Conservation (phyloP, 2,113 vertebrate genomes). For the human (Homo sapiens) region GRCh38 chr2:180847501-180848000, state of each 20-base stretch:
- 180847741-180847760: background rate
- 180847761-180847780: background rate
- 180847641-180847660: background rate
- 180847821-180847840: background rate
- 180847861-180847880: background rate
- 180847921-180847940: background rate
- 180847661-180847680: background rate
- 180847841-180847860: background rate
- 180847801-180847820: background rate
- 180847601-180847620: background rate
- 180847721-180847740: background rate
- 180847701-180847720: background rate
- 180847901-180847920: background rate
- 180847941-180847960: background rate
- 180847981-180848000: background rate
- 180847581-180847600: background rate
- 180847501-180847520: background rate
- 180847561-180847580: background rate
- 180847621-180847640: background rate
- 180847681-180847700: background rate
- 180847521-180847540: background rate
- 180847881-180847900: background rate
- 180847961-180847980: background rate
- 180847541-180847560: background rate
- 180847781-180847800: background rate